phyloP scores from a whole-genome alignment of 2,888 invertebrate genomes.

The Drosophila quasianomalipes region DNA sequence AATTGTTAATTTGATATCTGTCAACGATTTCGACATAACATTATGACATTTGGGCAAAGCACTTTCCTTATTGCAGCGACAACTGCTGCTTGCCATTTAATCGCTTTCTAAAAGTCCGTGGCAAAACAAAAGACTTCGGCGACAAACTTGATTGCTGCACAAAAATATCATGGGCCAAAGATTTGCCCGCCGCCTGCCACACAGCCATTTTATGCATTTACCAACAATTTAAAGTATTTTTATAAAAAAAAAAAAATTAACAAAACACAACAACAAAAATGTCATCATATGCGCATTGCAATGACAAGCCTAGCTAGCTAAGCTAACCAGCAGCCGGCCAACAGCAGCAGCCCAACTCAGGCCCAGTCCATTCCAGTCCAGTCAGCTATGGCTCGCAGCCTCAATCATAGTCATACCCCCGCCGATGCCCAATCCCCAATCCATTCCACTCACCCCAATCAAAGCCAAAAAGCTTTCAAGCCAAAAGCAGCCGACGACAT shows the following conservation, averaged over 20 bases:
- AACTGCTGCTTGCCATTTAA: conserved; percentile 44
- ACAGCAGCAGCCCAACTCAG: conserved; percentile 37
- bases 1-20: conserved; percentile 69
- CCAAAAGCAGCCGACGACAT: conserved; percentile 68
- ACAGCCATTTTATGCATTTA: conserved; percentile 66
- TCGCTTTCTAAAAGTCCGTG: conserved; percentile 44
- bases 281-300: conserved; percentile 77
- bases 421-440: neutral
- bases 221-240: conserved; percentile 73
- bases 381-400: conserved; percentile 68
- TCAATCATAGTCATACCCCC: conserved; percentile 27
- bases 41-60: conserved; percentile 66
- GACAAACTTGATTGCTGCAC: conserved; percentile 51
- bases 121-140: conserved; percentile 54
- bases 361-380: conserved; percentile 49
- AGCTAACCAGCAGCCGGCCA: conserved; percentile 37
- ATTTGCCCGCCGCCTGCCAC: conserved; percentile 27
- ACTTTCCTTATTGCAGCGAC: conserved; percentile 54
- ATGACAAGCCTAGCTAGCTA: conserved; percentile 56
- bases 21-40: conserved; percentile 50
- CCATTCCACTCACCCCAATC: conserved; percentile 39
- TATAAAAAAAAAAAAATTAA: conserved; percentile 33
- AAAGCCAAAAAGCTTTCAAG: conserved; percentile 71
- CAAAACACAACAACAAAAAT: conserved; percentile 25
- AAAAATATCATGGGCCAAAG: conserved; percentile 61